Evolutionary conservation across 2,888 invertebrate genomes (phyloP).

Genomic region (Acrobasis consociella): DNA sequence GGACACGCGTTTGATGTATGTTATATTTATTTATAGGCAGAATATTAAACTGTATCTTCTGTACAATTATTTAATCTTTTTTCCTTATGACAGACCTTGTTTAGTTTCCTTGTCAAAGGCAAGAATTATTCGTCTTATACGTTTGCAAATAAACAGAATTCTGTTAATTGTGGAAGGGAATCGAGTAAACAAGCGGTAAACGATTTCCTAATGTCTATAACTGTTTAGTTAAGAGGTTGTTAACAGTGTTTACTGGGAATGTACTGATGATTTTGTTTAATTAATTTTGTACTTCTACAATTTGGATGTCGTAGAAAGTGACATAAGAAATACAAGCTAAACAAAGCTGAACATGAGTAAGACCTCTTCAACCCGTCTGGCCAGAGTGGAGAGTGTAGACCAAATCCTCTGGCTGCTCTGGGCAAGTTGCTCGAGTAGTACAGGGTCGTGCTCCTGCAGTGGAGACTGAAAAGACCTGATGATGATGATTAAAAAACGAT

Average conservation of each 20-base stretch:
- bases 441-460: too few relatives aligned
- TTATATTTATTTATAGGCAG: not conserved
- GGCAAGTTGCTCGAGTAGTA: too few relatives aligned
- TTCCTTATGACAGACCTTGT: conserved; percentile 30
- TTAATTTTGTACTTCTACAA: not conserved
- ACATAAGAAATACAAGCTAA: too few relatives aligned
- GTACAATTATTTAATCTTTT: conserved; percentile 24
- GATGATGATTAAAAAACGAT: too few relatives aligned
- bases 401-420: too few relatives aligned
- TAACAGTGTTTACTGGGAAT: not conserved
- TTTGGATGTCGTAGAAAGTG: too few relatives aligned
- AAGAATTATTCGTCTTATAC: conserved; percentile 26
- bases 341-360: too few relatives aligned
- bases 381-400: too few relatives aligned
- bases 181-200: conserved; percentile 11
- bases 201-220: conserved; percentile 3
- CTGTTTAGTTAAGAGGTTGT: not conserved
- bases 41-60: not conserved
- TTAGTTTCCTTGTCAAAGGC: conserved; percentile 25
- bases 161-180: conserved; percentile 28
- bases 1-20: too few relatives aligned
- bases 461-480: too few relatives aligned
- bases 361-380: too few relatives aligned
- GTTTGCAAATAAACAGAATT: conserved; percentile 27
- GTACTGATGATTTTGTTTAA: not conserved